A percentile compares a stretch with the other conserved stretches of the same genome.
Conservation (phyloP, 2,113 vertebrate genomes). For the Aptenodytes forsteri region DNA sequence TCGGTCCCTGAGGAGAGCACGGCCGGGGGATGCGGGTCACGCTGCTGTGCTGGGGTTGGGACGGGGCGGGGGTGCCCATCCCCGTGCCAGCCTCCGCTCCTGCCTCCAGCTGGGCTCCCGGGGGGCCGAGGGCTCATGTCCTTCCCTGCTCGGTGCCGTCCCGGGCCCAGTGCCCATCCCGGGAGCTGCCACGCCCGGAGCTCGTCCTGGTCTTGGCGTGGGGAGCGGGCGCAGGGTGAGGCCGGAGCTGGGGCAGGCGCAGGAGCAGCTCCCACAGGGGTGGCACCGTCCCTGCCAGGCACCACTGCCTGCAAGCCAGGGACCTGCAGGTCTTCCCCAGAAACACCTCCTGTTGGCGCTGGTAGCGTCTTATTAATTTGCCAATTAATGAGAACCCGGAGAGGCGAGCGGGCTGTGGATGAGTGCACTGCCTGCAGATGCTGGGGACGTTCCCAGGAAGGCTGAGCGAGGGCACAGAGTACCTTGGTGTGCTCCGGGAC, state of each 20-base stretch:
- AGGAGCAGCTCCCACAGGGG: not conserved
- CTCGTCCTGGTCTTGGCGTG: not conserved
- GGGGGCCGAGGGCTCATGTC: not conserved
- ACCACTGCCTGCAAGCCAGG: not conserved
- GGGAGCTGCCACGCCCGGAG: rapidly evolving
- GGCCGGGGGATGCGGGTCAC: rapidly evolving
- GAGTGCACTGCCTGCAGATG: not conserved
- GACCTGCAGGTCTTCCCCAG: not conserved
- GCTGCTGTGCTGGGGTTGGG: too few relatives aligned
- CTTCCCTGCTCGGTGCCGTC: not conserved
- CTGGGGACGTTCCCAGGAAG: not conserved
- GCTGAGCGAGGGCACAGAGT: not conserved
- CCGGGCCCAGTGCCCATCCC: rapidly evolving
- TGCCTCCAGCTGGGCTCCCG: not conserved
- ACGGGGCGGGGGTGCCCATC: not conserved
- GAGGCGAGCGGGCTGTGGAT: not conserved
- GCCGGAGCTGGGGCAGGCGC: not conserved
- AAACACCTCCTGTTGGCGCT: not conserved
- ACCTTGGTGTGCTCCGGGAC: not conserved
- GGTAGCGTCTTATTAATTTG: not conserved
- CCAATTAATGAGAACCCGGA: not conserved
- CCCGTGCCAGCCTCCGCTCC: not conserved
- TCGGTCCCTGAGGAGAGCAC: not conserved
- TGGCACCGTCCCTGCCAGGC: not conserved
- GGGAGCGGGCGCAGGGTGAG: not conserved